Evolutionary conservation across 1,140 invertebrate genomes (phyloP).

Genomic region (Ephestia elutella): DNA sequence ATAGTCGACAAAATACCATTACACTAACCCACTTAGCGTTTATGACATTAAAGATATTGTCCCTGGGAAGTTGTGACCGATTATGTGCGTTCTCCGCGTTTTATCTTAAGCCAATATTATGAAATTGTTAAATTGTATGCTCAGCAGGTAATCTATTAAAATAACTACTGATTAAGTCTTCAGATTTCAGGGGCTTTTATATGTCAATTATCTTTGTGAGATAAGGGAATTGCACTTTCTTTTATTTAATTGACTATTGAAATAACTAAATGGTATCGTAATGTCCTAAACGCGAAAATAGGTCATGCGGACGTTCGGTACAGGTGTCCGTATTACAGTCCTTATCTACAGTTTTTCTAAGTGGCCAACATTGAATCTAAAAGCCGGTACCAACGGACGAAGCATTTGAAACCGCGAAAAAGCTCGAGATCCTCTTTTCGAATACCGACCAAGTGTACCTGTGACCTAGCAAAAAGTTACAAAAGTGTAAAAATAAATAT

Average conservation of each 20-base stretch:
- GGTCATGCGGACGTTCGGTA: too few relatives aligned
- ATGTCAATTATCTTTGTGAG: neutral
- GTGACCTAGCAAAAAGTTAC: too few relatives aligned
- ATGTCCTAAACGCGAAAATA: too few relatives aligned
- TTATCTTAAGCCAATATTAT: conserved; percentile 17
- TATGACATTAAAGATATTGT: conserved; percentile 3
- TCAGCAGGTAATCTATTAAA: conserved; percentile 8
- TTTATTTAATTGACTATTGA: neutral
- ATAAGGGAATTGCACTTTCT: conserved; percentile 5
- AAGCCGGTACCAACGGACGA: too few relatives aligned
- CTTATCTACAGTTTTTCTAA: too few relatives aligned
- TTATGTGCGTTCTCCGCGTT: neutral
- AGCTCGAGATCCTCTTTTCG: too few relatives aligned
- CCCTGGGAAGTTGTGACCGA: neutral
- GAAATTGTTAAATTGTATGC: neutral
- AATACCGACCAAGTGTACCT: too few relatives aligned
- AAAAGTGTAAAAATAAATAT: too few relatives aligned
- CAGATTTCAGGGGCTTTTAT: neutral
- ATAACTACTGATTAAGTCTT: neutral
- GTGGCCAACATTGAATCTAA: too few relatives aligned
- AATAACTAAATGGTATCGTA: too few relatives aligned
- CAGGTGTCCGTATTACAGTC: too few relatives aligned
- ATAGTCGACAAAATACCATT: neutral
- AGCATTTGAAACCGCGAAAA: too few relatives aligned
- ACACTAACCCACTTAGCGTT: conserved; percentile 3